Evolutionary conservation across 2,113 vertebrate genomes (phyloP).

Genomic region (Microtus montanus): DNA sequence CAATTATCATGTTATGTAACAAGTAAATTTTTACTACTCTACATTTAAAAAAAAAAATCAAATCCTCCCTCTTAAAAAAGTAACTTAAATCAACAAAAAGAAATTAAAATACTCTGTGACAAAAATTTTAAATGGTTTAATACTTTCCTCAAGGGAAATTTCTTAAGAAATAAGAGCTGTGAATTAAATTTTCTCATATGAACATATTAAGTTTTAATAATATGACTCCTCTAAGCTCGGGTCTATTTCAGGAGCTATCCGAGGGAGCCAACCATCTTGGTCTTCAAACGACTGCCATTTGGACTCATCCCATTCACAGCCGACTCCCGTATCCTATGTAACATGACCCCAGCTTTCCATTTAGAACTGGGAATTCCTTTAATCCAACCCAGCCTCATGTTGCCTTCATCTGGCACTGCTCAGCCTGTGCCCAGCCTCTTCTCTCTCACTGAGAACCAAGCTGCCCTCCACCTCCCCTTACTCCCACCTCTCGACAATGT

Average conservation of each 20-base stretch:
- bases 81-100: background rate
- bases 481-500: background rate
- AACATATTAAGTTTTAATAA: conserved; percentile 9
- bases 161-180: background rate
- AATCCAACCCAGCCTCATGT: background rate
- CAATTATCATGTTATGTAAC: background rate
- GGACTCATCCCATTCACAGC: background rate
- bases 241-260: background rate
- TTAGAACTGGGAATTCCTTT: background rate
- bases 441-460: background rate
- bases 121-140: background rate
- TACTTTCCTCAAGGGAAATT: background rate
- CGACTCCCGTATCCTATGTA: background rate
- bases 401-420: background rate
- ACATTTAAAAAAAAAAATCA: background rate
- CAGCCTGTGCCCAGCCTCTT: background rate
- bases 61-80: background rate
- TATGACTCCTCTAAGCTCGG: background rate
- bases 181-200: background rate
- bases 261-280: background rate
- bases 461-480: background rate
- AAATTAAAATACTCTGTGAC: background rate
- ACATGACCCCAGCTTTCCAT: background rate
- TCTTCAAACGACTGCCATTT: conserved; percentile 9
- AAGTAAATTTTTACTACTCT: background rate